Conservation (phyloP, 2,888 invertebrate species). For the Diloba caeruleocephala region DNA sequence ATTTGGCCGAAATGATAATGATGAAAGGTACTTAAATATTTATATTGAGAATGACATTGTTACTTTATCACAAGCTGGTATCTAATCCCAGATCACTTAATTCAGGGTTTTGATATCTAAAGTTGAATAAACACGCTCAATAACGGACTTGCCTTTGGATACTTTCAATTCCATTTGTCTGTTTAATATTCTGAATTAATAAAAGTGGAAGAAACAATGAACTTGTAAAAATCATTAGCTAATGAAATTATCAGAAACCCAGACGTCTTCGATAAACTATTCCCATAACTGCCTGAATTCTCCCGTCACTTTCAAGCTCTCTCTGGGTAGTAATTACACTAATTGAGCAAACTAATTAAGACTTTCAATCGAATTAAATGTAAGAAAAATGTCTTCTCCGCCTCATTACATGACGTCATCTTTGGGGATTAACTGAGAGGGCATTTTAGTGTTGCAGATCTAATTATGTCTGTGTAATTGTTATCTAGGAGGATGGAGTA, state of each 20-base stretch:
- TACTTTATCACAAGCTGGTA: too few relatives aligned
- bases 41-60: too few relatives aligned
- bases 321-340: conserved; percentile 65
- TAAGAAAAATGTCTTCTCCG: conserved; percentile 54
- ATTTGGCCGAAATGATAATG: too few relatives aligned
- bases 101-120: too few relatives aligned
- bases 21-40: too few relatives aligned
- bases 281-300: conserved; percentile 16
- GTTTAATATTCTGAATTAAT: background rate
- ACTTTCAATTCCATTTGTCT: too few relatives aligned
- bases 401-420: conserved; percentile 50
- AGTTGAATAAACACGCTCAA: too few relatives aligned
- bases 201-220: background rate
- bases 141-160: too few relatives aligned
- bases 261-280: conserved; percentile 28
- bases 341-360: conserved; percentile 70
- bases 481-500: conserved; percentile 12
- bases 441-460: background rate
- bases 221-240: conserved; percentile 23
- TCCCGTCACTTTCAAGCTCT: conserved; percentile 42
- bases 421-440: conserved; percentile 38
- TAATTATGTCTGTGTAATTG: conserved; percentile 22
- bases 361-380: conserved; percentile 62
- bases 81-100: too few relatives aligned
- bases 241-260: conserved; percentile 20